Conservation (phyloP, 2,113 vertebrate species). For the Neomonachus schauinslandi region DNA sequence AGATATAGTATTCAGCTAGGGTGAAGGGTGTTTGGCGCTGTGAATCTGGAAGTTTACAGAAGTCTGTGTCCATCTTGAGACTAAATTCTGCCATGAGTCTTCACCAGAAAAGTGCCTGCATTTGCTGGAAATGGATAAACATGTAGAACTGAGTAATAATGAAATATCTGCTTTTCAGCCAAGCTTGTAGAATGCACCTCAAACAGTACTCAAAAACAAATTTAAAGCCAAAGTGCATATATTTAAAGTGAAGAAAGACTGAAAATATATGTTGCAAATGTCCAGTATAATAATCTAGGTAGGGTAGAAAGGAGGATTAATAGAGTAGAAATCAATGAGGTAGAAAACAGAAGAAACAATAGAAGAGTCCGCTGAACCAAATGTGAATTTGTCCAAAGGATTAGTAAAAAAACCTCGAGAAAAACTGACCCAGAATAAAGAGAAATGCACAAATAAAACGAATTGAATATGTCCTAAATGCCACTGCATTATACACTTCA, state of each 20-base stretch:
- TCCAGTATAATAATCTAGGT: background rate
- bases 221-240: background rate
- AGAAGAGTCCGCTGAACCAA: conserved; percentile 17
- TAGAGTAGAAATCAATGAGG: background rate
- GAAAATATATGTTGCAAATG: background rate
- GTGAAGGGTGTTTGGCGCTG: background rate
- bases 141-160: background rate
- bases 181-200: background rate
- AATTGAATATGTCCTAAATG: background rate
- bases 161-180: background rate
- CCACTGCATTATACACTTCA: background rate
- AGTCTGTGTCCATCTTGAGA: background rate
- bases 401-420: background rate
- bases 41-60: conserved; percentile 6
- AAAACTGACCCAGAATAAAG: background rate
- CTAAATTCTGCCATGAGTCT: background rate
- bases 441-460: background rate
- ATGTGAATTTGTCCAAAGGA: background rate
- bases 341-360: background rate
- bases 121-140: background rate
- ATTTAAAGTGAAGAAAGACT: conserved; percentile 8
- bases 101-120: background rate
- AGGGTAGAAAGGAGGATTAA: background rate
- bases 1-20: background rate
- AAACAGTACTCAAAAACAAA: background rate